These are phyloP conservation scores for Ornithoptera alexandrae DNA, from an alignment of 2,888 invertebrate species.

Conservation along the genomic window DNA sequence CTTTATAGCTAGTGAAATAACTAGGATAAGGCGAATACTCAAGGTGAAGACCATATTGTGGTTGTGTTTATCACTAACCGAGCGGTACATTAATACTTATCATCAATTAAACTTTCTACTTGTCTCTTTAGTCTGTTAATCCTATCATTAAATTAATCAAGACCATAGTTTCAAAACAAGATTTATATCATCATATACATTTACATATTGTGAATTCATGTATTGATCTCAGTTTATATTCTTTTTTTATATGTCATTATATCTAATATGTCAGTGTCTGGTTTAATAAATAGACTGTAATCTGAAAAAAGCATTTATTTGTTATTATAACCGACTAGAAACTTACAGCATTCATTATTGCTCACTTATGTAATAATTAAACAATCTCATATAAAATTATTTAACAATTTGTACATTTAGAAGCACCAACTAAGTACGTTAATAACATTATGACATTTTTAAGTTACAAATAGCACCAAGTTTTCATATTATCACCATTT, in stretches of 20 bases:
- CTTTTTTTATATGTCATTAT: conserved; percentile 11
- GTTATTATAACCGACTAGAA: conserved; percentile 68
- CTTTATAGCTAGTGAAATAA: too few relatives aligned
- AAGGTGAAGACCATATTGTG: too few relatives aligned
- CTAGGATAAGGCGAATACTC: too few relatives aligned
- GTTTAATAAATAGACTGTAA: conserved; percentile 37
- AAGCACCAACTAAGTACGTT: conserved; percentile 56
- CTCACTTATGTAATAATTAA: conserved; percentile 44
- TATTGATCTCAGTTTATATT: conserved; percentile 19
- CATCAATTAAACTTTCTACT: too few relatives aligned
- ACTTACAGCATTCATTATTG: conserved; percentile 57
- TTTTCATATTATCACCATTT: conserved; percentile 14
- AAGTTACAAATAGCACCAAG: conserved; percentile 36
- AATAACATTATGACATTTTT: conserved; percentile 59
- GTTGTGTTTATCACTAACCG: too few relatives aligned
- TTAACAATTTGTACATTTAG: conserved; percentile 59
- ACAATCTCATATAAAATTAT: conserved; percentile 60
- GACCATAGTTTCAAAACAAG: too few relatives aligned
- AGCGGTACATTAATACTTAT: too few relatives aligned
- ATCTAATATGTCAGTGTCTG: not conserved
- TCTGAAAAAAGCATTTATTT: conserved; percentile 67
- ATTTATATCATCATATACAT: too few relatives aligned
- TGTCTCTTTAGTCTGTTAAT: too few relatives aligned
- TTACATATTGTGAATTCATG: not conserved
- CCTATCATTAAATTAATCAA: too few relatives aligned